Evolutionary conservation across 1,140 invertebrate genomes (phyloP).

Genomic region (Euura saliciscinereae): DNA sequence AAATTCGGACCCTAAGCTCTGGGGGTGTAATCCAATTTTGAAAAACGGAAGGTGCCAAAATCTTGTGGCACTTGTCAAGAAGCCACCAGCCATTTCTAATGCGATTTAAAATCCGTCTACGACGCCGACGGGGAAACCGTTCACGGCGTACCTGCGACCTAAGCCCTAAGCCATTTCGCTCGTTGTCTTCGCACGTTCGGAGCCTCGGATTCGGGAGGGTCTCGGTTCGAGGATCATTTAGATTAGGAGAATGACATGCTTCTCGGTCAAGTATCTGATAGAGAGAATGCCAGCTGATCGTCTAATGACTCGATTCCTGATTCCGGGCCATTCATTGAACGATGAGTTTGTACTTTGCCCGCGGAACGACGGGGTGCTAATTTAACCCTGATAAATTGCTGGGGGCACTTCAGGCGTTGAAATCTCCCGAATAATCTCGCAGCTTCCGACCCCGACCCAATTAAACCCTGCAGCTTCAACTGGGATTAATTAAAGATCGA

Average conservation of each 20-base stretch:
- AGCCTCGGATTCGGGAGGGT: constrained; percentile 1
- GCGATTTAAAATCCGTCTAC: constrained; percentile 37
- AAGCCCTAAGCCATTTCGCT: constrained; percentile 38
- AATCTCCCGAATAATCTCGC: too few species aligned
- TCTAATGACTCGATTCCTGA: too few species aligned
- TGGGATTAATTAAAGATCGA: too few species aligned
- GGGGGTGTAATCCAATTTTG: constrained; percentile 34
- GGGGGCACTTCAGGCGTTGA: too few species aligned
- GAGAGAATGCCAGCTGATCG: too few species aligned
- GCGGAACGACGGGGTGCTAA: too few species aligned
- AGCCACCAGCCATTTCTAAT: constrained; percentile 36
- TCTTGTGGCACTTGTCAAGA: constrained; percentile 34
- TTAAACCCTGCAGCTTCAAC: too few species aligned
- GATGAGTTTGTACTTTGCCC: too few species aligned
- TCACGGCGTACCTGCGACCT: neutral
- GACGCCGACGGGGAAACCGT: constrained; percentile 15
- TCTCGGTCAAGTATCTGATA: neutral
- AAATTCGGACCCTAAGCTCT: constrained; percentile 9
- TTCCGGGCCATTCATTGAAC: too few species aligned
- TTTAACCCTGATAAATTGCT: too few species aligned
- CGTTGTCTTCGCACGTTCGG: constrained; percentile 50
- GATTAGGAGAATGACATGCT: neutral
- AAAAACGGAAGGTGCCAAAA: constrained; percentile 24
- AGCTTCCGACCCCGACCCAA: too few species aligned
- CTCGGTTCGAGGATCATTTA: neutral